phyloP scores from a whole-genome alignment of 2,797 vertebrate species.

The Leucoraja ocellata region DNA sequence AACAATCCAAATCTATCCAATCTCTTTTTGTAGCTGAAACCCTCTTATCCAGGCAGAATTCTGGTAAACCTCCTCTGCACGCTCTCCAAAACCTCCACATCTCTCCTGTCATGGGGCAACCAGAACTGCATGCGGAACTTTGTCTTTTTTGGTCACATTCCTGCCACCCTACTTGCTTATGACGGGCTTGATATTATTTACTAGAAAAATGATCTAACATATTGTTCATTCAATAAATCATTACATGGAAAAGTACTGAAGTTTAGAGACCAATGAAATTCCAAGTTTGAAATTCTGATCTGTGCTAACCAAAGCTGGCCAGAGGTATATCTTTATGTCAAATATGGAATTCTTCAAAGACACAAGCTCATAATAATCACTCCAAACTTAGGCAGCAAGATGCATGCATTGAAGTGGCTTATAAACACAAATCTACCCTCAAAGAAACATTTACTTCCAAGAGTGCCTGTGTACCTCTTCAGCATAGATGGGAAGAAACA shows the following conservation, averaged over 20 bases:
- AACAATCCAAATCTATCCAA: too few relatives aligned
- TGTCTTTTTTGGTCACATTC: background rate
- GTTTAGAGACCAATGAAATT: background rate
- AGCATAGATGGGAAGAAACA: background rate
- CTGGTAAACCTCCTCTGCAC: too few relatives aligned
- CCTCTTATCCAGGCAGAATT: too few relatives aligned
- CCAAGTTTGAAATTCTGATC: background rate
- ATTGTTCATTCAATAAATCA: background rate
- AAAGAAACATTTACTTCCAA: background rate
- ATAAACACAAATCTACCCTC: conserved; percentile 32
- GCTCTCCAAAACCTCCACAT: too few relatives aligned
- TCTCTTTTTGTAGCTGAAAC: too few relatives aligned
- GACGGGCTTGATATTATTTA: background rate
- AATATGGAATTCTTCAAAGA: background rate
- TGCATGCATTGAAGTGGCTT: background rate
- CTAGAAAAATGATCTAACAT: background rate
- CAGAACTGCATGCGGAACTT: background rate
- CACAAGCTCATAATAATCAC: background rate
- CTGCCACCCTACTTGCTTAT: background rate
- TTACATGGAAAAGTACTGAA: background rate
- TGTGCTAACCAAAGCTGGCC: background rate
- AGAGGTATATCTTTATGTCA: background rate
- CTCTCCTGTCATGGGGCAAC: too few relatives aligned
- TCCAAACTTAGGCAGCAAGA: background rate
- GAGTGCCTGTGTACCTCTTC: background rate